These are phyloP conservation scores for Meandrusa payeni DNA, from an alignment of 2,888 invertebrate genomes.

Conservation along the genomic window DNA sequence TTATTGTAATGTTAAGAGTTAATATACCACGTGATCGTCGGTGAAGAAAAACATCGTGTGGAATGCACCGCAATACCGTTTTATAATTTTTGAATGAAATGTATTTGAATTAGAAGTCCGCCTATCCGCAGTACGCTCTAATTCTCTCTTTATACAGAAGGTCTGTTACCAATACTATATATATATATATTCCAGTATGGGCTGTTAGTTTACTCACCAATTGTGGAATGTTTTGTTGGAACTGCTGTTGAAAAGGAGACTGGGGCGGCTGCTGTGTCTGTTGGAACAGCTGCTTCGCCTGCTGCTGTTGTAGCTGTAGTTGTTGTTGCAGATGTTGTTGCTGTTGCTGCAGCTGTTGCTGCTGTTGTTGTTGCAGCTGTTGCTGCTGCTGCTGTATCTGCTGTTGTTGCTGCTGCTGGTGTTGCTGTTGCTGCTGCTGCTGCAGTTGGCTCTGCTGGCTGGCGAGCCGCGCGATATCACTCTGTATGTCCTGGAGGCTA, in stretches of 20 bases:
- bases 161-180: no score
- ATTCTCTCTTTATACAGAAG: no score
- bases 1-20: no score
- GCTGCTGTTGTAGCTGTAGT: slow-evolving; percentile 72
- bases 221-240: slow-evolving; percentile 76
- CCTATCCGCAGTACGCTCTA: no score
- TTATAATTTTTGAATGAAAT: no score
- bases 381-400: slow-evolving; percentile 57
- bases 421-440: slow-evolving; percentile 75
- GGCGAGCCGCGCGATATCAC: slow-evolving; percentile 94
- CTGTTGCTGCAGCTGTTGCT: slow-evolving; percentile 62
- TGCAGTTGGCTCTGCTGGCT: slow-evolving; percentile 82
- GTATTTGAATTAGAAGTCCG: no score
- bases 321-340: slow-evolving; percentile 55
- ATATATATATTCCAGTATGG: no score
- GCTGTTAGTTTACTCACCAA: slow-evolving; percentile 70
- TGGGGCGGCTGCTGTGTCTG: slow-evolving; percentile 54
- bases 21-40: no score
- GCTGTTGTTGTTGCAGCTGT: slow-evolving; percentile 75
- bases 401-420: slow-evolving; percentile 68
- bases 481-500: slow-evolving; percentile 96
- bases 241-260: slow-evolving; percentile 69
- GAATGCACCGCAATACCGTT: no score
- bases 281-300: slow-evolving; percentile 65
- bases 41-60: no score